A percentile compares a stretch with the other conserved stretches of the same genome.
These are phyloP conservation scores for Rhinoraja longicauda DNA, from an alignment of 2,797 vertebrate species.

Conservation along the genomic window DNA sequence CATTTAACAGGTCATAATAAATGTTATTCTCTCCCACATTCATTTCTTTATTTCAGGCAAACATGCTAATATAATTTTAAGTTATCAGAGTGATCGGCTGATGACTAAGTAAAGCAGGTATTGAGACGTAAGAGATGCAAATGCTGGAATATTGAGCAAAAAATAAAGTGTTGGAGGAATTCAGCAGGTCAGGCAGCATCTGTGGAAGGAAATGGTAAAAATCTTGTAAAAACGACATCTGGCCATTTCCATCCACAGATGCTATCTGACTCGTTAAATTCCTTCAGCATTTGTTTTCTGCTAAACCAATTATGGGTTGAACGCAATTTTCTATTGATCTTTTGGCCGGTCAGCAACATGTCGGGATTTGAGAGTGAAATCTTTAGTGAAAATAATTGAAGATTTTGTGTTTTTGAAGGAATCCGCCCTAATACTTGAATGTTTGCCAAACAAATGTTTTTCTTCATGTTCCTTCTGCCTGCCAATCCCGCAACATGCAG, in stretches of 20 bases:
- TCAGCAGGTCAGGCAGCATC: too few relatives aligned
- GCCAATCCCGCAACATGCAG: background rate
- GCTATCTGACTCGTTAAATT: too few relatives aligned
- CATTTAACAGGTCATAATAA: background rate
- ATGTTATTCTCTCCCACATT: background rate
- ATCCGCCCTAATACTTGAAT: background rate
- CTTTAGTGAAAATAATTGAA: background rate
- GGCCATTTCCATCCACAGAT: too few relatives aligned
- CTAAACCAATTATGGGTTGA: background rate
- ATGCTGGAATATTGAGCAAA: too few relatives aligned
- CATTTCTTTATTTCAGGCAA: background rate
- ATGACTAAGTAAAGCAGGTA: background rate
- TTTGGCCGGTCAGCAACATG: background rate
- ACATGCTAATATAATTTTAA: background rate
- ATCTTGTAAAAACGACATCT: too few relatives aligned
- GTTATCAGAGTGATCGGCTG: background rate
- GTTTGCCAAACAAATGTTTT: background rate
- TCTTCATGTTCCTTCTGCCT: background rate
- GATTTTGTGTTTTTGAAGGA: background rate
- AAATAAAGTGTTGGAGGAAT: too few relatives aligned
- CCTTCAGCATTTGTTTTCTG: too few relatives aligned
- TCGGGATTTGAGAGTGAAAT: background rate
- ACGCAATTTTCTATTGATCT: background rate
- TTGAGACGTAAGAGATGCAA: too few relatives aligned
- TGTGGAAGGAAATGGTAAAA: too few relatives aligned